Evolutionary conservation across 2,113 vertebrate genomes (phyloP), one percentile per base, ranked within the genome.

Genomic region (Rafetus swinhoei): DNA sequence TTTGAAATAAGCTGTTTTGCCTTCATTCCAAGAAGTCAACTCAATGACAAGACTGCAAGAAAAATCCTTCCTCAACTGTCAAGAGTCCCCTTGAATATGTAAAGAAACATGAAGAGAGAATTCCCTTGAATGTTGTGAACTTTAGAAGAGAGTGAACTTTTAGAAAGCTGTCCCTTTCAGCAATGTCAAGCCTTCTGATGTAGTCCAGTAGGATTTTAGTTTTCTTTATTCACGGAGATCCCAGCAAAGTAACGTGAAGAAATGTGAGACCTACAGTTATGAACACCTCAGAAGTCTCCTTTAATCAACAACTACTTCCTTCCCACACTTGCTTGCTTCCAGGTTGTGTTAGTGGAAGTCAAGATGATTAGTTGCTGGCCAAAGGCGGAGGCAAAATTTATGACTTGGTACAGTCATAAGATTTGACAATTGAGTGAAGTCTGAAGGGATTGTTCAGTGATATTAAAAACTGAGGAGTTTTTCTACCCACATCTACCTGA

Each of bases 371-470:
- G 45, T 77, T 84, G 53, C 12, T 35, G 11, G 12, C 45, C n/a
- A 69, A 79, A 11, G 24, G 24, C 54, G 35, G 74, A 15, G 15
- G 39, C 13, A 92, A 94, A 88, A 82, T 29, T 21, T 56, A 7
- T 81, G 53, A 81, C 62, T 5, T 76, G 11, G 11, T 53, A 5
- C 74, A 93, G 89, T 65, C 0, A 95, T 91, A 81, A 82, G 86
- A 81, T 84, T 21, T 92, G 94, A 95, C 87, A 91, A 22, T 52
- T 97, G 86, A 96, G 29, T 90, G 87, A 96, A 56, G 35, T 93
- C 90, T 91, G 87, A 95, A 93, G 65, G 50, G 77, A 96, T 82
- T 96, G 81, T 55, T 95, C 13, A 0, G 59, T 94, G 89, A 95
- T 82, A 95, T 82, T 95, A 90, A 94, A 93, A 86, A 55, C 53